phyloP scores from a whole-genome alignment of 2,113 vertebrate genomes.

The Lepus americanus region DNA sequence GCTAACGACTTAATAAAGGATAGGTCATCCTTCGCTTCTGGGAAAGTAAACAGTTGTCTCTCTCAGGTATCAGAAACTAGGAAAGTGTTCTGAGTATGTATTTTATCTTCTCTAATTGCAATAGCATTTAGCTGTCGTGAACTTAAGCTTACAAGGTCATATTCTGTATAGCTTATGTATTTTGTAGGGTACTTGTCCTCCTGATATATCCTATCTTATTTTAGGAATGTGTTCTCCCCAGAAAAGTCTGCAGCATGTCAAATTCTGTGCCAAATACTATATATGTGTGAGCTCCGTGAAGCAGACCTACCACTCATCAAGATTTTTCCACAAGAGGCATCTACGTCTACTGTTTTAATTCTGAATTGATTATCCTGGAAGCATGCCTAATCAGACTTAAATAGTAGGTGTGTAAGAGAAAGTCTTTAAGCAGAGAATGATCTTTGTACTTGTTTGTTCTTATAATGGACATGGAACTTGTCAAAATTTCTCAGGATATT shows the following conservation, averaged over 20 bases:
- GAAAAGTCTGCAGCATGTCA: not conserved
- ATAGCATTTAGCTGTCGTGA: slow-evolving; percentile 1
- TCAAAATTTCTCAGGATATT: not conserved
- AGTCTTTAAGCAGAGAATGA: not conserved
- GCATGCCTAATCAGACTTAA: slow-evolving; percentile 34
- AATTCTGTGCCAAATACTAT: not conserved
- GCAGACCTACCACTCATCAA: slow-evolving; percentile 13
- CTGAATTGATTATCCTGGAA: slow-evolving; percentile 40
- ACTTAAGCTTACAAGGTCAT: not conserved
- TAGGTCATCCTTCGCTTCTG: slow-evolving; percentile 30
- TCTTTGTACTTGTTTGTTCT: slow-evolving; percentile 59
- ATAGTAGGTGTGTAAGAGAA: slow-evolving; percentile 41
- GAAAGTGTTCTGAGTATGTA: not conserved
- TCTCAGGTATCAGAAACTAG: not conserved
- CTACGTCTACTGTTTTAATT: slow-evolving; percentile 46
- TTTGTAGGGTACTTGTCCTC: not conserved
- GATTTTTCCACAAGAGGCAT: slow-evolving; percentile 20
- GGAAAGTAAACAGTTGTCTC: not conserved
- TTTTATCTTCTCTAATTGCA: not conserved
- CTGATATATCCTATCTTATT: slow-evolving; percentile 9
- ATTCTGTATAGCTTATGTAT: not conserved
- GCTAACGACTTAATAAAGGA: not conserved
- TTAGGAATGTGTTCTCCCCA: slow-evolving; percentile 32
- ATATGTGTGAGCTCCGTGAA: not conserved
- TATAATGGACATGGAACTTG: slow-evolving; percentile 34